A percentile compares a stretch with the other conserved stretches of the same genome.
Evolutionary conservation across 2,113 vertebrate species (phyloP).

Genomic region (Oenanthe oenanthe): DNA sequence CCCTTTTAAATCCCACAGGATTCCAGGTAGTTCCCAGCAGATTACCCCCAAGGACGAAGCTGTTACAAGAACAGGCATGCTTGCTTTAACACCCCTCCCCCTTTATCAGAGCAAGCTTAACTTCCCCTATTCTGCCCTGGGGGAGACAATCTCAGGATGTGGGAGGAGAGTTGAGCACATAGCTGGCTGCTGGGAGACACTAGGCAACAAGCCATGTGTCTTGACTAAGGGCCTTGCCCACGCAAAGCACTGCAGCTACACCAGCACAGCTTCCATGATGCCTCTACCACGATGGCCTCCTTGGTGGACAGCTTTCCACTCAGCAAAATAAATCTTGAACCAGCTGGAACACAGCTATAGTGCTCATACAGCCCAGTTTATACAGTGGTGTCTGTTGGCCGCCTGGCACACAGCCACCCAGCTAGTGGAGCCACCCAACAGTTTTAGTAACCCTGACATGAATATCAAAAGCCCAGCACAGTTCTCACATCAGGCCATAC

Average conservation of each 20-base stretch:
- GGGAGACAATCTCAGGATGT: conserved; percentile 72
- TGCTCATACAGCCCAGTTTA: background rate
- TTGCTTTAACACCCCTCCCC: conserved; percentile 63
- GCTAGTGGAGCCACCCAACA: background rate
- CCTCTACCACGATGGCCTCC: background rate
- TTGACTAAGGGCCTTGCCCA: conserved; percentile 62
- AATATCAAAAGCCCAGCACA: fast-evolving
- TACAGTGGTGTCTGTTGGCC: fast-evolving
- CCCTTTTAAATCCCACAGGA: background rate
- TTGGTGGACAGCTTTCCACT: background rate
- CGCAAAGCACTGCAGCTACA: background rate
- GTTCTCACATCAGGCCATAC: background rate
- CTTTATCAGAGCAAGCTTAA: conserved; percentile 51
- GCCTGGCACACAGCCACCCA: background rate
- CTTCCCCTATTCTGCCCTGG: conserved; percentile 68
- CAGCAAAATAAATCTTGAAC: background rate
- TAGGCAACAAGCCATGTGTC: conserved; percentile 49
- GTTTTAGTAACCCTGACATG: background rate
- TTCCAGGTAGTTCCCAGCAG: background rate
- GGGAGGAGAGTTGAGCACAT: conserved; percentile 60
- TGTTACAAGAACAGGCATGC: conserved; percentile 4
- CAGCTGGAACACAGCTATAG: background rate
- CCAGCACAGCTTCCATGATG: conserved; percentile 21
- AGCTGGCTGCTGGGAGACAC: conserved; percentile 64
- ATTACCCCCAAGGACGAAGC: background rate